These are phyloP conservation scores for Petrocephalus zakoni DNA, from an alignment of 2,113 vertebrate genomes.

Conservation along the genomic window DNA sequence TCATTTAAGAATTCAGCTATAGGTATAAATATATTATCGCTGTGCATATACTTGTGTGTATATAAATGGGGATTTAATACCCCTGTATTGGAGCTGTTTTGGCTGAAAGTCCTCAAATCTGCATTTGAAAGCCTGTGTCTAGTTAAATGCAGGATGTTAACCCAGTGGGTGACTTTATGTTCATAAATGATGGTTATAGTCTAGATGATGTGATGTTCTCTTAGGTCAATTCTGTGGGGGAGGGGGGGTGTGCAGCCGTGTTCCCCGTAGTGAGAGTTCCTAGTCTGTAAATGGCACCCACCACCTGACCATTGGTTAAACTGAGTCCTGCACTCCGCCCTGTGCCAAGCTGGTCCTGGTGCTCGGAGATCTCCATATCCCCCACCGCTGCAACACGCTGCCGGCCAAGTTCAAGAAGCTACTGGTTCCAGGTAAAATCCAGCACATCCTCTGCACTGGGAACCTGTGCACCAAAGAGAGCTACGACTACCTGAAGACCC, in stretches of 20 bases:
- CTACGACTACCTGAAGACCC: constrained; percentile 97
- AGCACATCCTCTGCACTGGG: constrained; percentile 96
- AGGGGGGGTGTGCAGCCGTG: not conserved
- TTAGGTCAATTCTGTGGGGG: not conserved
- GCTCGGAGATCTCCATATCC: constrained; percentile 95
- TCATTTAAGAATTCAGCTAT: not conserved
- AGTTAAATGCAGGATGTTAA: not conserved
- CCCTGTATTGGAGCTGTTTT: not conserved
- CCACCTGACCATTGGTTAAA: not conserved
- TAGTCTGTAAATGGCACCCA: not conserved
- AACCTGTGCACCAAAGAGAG: constrained; percentile 99
- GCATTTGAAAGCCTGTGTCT: not conserved
- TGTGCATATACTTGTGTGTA: not conserved
- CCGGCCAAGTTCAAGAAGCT: constrained; percentile 98
- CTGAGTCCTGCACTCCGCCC: not conserved
- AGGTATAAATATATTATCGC: not conserved
- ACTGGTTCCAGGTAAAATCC: constrained; percentile 96
- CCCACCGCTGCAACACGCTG: constrained; percentile 94
- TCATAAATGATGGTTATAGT: not conserved
- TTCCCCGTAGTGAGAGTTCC: not conserved
- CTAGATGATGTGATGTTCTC: not conserved
- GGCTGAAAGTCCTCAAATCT: not conserved
- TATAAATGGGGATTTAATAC: not conserved
- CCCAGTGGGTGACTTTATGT: not conserved
- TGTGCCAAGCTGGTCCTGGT: constrained; percentile 91